Base-by-base conservation (phyloP, 1,140 invertebrate species). In the Drosophila ananassae region DNA sequence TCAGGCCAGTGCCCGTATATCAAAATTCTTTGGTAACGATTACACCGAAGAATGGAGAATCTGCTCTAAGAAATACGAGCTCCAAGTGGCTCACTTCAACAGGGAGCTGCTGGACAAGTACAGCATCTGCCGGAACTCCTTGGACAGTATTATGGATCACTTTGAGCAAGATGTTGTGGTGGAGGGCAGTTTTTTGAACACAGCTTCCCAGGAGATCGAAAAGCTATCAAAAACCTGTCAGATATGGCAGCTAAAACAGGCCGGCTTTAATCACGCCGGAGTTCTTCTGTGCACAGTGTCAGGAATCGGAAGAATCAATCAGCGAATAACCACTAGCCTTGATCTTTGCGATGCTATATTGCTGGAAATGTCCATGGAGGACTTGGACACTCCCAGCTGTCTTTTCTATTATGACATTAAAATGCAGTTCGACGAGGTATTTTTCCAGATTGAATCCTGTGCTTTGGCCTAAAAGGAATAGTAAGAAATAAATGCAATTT, bases 61-160 rank as follows among this genome's bases (percentile, higher is more conserved):
- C 17, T 80, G 78, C 60, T 76, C 41, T n/a, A 75, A 76, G 46
- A 25, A 79, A 13, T 17, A 79, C 28, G 72, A 80, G 28, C 66
- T 58, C 8, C 44, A 71, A 39, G 60, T 79, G 54, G 77, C 64
- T 21, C 59, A 57, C 37, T 72, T 80, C 5, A 79, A 80, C 13
- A 60, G 73, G 6, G 64, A 77, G 30, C 21, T 77, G n/a, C 17
- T 77, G 8, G 75, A 71, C 25, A 77, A 77, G 50, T 77, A 72
- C 37, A 77, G 59, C 22, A 39, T 72, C 28, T 77, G 75, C 44
- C 52, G 53, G 4, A 57, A 51, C 2, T 77, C 66, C 8, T 30
- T 77, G 50, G 75, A 77, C 7, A 62, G 9, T 17, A 44, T 64
- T 8, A 48, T 59, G 66, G 58, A 56, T 3, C 73, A 77, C 10